A percentile compares a stretch with the other conserved stretches of the same genome.
phyloP scores from a whole-genome alignment of 2,888 invertebrate species.

The Microctonus brassicae region DNA sequence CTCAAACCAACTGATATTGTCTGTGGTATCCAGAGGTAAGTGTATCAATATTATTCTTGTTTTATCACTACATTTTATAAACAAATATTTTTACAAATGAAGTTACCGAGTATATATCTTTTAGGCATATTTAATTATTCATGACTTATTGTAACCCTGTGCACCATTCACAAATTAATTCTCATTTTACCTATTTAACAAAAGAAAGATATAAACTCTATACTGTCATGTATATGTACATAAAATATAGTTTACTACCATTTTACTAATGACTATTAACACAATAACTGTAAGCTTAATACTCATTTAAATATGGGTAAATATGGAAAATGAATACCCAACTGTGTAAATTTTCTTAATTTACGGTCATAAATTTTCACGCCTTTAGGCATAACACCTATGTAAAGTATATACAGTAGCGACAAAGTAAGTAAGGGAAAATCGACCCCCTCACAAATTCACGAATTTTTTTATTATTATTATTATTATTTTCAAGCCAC shows the following conservation, averaged over 20 bases:
- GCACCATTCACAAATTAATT: constrained; percentile 7
- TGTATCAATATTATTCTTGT: constrained; percentile 10
- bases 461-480: neutral
- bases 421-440: neutral
- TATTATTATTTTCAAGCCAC: neutral
- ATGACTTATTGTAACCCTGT: neutral
- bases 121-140: neutral
- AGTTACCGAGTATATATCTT: neutral
- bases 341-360: constrained; percentile 20
- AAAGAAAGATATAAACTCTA: no score
- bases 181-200: neutral
- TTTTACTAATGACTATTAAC: constrained; percentile 16
- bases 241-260: neutral
- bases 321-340: constrained; percentile 21
- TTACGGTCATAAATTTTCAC: neutral
- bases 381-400: neutral
- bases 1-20: constrained; percentile 88
- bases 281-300: constrained; percentile 13
- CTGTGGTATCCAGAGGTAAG: constrained; percentile 89
- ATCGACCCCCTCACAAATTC: neutral
- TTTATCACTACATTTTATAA: neutral
- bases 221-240: neutral
- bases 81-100: no score
- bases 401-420: neutral
- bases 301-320: constrained; percentile 19